Evolutionary conservation across 2,113 vertebrate genomes (phyloP).

Genomic region (Xiphophorus couchianus): DNA sequence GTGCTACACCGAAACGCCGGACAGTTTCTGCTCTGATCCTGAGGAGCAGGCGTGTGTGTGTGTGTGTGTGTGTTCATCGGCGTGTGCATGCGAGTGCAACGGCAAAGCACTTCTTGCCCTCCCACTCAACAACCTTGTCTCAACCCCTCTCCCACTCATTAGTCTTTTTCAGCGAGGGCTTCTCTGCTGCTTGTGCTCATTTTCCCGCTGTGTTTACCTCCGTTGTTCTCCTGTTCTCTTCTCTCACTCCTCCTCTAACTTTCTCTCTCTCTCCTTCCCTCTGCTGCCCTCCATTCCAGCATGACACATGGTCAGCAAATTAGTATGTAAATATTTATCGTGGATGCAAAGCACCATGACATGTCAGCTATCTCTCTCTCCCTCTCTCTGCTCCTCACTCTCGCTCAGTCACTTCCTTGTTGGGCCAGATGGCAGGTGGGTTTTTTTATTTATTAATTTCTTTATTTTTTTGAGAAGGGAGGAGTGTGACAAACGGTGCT

Average conservation of each 20-base stretch:
- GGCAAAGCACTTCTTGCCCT: conserved; percentile 54
- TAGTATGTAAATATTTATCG: conserved; percentile 73
- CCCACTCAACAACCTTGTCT: conserved; percentile 66
- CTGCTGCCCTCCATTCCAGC: conserved; percentile 30
- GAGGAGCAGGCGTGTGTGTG: conserved; percentile 29
- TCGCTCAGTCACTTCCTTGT: conserved; percentile 62
- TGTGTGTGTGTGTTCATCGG: conserved; percentile 9
- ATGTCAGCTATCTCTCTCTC: conserved; percentile 28
- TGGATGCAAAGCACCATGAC: conserved; percentile 54
- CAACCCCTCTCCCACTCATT: conserved; percentile 67
- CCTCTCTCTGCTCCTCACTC: conserved; percentile 12
- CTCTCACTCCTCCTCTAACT: conserved; percentile 25
- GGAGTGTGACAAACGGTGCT: conserved; percentile 33
- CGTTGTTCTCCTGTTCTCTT: conserved; percentile 26
- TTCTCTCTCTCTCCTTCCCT: neutral
- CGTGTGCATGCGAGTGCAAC: conserved; percentile 28
- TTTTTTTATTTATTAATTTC: conserved; percentile 48
- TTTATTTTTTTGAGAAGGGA: conserved; percentile 16
- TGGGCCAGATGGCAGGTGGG: conserved; percentile 73
- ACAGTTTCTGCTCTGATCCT: conserved; percentile 37
- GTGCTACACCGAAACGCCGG: conserved; percentile 32
- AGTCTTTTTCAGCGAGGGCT: conserved; percentile 48
- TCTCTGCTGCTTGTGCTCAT: conserved; percentile 37
- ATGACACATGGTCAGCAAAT: conserved; percentile 53
- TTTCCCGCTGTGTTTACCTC: conserved; percentile 46